Evolutionary conservation across 2,797 vertebrate genomes (phyloP), one percentile per base, ranked within the genome.

Genomic region (Phrynocephalus guinanensis): DNA sequence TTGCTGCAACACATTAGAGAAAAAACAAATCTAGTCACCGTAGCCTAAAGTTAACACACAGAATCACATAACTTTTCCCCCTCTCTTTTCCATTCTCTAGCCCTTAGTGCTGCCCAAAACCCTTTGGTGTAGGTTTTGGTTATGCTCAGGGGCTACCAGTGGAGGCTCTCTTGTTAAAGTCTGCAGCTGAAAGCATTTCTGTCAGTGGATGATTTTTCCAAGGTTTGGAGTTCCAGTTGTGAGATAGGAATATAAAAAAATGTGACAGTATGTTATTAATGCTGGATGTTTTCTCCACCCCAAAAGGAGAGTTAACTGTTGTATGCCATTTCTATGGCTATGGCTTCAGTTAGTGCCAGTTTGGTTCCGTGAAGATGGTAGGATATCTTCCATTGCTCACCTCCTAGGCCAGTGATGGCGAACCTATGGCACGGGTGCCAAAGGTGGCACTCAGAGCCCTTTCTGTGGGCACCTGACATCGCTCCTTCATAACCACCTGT

Each of bases 1-100:
- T 73, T 93, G 83, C 78, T 91, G 56, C 76, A 60, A 86, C 82
- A 63, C 77, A 77, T 82, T 67, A 92, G 87, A 81, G 67, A 84
- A 94, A 85, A 33, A 8, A 80, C 71, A 10, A 44, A 44, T 86
- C 30, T 38, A 63, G 28, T 3, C 0, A 90, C 92, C 89, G 1
- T 72, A 5, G 26, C n/a, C 52, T 1, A 26, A 48, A 48, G 10
- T 11, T 33, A 76, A 16, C 26, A 79, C 18, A 44, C 48, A 78
- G 60, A 63, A 63, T 20, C 60, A 63, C 15, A 63, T 15, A 63
- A 63, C 60, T 20, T 63, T 63, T 3, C 5, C 18, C 60, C 18
- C 38, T 63, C 60, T 16, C 15, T 63, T 63, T 63, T 63, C 60
- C 60, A 56, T 11, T 13, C 18, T 20, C 60, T 63, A 18, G 60